A percentile compares a stretch with the other conserved stretches of the same genome.
phyloP scores from a whole-genome alignment of 2,888 invertebrate species.

The Hemaris fuciformis region DNA sequence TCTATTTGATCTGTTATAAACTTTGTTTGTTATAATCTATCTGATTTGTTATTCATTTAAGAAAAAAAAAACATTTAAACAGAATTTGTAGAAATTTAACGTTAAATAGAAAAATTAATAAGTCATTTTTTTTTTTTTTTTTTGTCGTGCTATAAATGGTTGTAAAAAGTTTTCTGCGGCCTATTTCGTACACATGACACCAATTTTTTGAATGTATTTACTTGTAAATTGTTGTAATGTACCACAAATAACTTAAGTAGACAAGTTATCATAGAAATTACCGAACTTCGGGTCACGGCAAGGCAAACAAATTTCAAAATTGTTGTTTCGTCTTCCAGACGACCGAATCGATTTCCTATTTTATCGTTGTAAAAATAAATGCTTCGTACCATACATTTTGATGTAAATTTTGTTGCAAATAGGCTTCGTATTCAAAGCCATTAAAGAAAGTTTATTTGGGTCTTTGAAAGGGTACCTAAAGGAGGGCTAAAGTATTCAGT shows the following conservation, averaged over 20 bases:
- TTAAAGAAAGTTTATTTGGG: background rate
- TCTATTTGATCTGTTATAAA: too few species aligned
- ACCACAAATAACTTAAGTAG: background rate
- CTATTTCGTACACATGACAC: background rate
- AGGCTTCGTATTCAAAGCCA: background rate
- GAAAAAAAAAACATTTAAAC: too few species aligned
- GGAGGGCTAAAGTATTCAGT: background rate
- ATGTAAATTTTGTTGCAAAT: background rate
- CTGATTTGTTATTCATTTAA: too few species aligned
- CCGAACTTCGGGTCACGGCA: background rate
- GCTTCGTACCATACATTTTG: background rate
- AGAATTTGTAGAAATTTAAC: background rate
- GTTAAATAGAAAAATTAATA: background rate
- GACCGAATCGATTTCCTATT: slow-evolving; percentile 1
- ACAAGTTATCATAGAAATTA: background rate
- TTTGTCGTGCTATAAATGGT: background rate
- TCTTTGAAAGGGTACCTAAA: background rate
- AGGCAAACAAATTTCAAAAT: background rate
- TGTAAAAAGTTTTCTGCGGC: background rate
- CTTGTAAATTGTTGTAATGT: background rate
- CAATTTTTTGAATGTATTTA: background rate
- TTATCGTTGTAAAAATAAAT: background rate
- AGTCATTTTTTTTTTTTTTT: background rate
- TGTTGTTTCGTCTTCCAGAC: slow-evolving; percentile 9
- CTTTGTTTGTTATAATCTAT: too few species aligned